These are phyloP conservation scores for Neotoxoptera formosana DNA, from an alignment of 1,140 invertebrate species.

Conservation along the genomic window DNA sequence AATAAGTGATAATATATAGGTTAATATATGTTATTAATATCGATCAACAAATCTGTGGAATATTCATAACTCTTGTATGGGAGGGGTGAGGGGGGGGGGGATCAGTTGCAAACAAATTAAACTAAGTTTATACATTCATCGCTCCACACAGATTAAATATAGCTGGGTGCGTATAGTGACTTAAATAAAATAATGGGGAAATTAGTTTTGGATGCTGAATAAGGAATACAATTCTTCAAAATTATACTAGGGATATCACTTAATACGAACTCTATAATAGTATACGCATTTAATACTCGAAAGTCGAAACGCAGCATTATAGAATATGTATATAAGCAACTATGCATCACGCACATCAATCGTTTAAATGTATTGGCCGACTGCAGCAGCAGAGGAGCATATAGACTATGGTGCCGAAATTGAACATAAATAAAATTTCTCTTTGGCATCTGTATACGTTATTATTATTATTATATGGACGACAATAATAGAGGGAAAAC, in stretches of 20 bases:
- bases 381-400: not conserved
- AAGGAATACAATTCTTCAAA: not conserved
- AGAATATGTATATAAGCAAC: not conserved
- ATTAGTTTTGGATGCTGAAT: not conserved
- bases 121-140: not conserved
- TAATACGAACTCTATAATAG: not conserved
- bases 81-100: too few species aligned
- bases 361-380: constrained; percentile 30
- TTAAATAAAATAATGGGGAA: not conserved
- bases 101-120: too few species aligned
- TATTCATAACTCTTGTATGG: too few species aligned
- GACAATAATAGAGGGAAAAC: not conserved
- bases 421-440: constrained; percentile 40
- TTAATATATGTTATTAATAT: too few species aligned
- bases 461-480: not conserved
- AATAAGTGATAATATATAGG: too few species aligned
- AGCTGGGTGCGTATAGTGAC: not conserved
- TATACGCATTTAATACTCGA: not conserved
- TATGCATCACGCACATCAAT: constrained; percentile 16
- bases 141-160: not conserved
- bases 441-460: not conserved
- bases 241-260: not conserved
- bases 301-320: not conserved
- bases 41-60: too few species aligned
- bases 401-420: constrained; percentile 19